A percentile compares a stretch with the other conserved stretches of the same genome.
Evolutionary conservation across 2,797 vertebrate species (phyloP).

Genomic region (Galaxias olidus): DNA sequence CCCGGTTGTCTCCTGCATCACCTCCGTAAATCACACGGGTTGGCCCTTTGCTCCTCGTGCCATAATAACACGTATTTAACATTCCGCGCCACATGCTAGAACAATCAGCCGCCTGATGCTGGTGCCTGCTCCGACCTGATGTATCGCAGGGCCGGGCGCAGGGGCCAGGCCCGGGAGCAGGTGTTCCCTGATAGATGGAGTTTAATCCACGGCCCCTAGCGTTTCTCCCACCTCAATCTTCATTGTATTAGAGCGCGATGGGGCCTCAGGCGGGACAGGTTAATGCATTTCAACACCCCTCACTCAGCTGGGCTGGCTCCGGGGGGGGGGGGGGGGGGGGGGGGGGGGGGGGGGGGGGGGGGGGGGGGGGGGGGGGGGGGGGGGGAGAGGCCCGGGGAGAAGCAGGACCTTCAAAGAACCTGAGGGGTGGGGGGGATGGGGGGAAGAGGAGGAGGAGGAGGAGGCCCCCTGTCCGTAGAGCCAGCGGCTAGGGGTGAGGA

Average conservation of each 20-base stretch:
- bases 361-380: too few species aligned
- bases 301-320: neutral
- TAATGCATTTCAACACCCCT: constrained; percentile 38
- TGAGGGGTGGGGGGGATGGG: neutral
- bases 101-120: constrained; percentile 40
- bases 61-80: constrained; percentile 55
- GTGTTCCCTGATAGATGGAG: constrained; percentile 58
- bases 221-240: constrained; percentile 35
- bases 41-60: constrained; percentile 27
- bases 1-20: constrained; percentile 15
- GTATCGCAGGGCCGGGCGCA: constrained; percentile 28
- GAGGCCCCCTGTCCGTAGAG: constrained; percentile 4
- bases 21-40: constrained; percentile 38
- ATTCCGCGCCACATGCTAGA: constrained; percentile 53
- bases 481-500: constrained; percentile 28
- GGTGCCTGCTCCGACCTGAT: constrained; percentile 25
- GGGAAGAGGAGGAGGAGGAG: too few species aligned
- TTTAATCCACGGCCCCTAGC: constrained; percentile 35
- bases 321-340: constrained; percentile 7
- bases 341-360: constrained; percentile 4
- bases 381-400: constrained; percentile 2
- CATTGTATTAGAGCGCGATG: constrained; percentile 31
- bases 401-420: constrained; percentile 17
- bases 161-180: constrained; percentile 26
- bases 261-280: constrained; percentile 19